These are phyloP conservation scores for Chondrosia reniformis DNA, from an alignment of 37 sponge, comb jelly and placozoan species.

Conservation along the genomic window DNA sequence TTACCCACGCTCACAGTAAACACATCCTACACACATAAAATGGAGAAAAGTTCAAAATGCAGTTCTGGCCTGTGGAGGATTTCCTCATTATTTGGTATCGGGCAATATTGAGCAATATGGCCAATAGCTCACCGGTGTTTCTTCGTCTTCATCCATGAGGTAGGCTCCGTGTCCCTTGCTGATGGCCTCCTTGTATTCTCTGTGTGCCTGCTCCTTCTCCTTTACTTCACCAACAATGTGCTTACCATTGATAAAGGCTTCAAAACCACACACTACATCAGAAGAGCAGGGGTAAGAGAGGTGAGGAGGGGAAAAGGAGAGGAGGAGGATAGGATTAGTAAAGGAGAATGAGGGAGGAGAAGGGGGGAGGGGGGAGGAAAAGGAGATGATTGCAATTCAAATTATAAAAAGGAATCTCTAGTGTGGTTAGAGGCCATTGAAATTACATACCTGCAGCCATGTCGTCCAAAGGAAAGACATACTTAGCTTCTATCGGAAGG, in stretches of 20 bases:
- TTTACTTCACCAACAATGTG: conserved; percentile 97
- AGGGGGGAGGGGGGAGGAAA: background rate
- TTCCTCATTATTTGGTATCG: no score
- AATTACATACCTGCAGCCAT: conserved; percentile 86
- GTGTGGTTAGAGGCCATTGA: no score
- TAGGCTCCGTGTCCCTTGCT: conserved; percentile 98
- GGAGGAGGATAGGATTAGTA: background rate
- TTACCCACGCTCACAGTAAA: conserved; percentile 98
- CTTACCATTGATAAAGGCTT: conserved; percentile 97
- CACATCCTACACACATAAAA: conserved; percentile 72
- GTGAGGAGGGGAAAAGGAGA: background rate
- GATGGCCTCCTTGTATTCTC: conserved; percentile 97
- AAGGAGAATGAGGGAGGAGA: background rate
- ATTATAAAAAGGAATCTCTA: no score
- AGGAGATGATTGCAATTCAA: no score
- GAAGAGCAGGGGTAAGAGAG: background rate
- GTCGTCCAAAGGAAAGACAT: conserved; percentile 96
- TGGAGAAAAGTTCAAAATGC: no score
- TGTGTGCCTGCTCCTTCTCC: conserved; percentile 98
- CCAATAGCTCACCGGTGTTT: conserved; percentile 92
- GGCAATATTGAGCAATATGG: no score
- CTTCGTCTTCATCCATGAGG: conserved; percentile 99
- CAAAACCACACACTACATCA: conserved; percentile 91
- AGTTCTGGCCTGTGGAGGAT: no score
- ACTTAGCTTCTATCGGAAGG: conserved; percentile 93